Evolutionary conservation across 2,797 vertebrate species (phyloP).

Genomic region (Odontamblyopus rebecca): DNA sequence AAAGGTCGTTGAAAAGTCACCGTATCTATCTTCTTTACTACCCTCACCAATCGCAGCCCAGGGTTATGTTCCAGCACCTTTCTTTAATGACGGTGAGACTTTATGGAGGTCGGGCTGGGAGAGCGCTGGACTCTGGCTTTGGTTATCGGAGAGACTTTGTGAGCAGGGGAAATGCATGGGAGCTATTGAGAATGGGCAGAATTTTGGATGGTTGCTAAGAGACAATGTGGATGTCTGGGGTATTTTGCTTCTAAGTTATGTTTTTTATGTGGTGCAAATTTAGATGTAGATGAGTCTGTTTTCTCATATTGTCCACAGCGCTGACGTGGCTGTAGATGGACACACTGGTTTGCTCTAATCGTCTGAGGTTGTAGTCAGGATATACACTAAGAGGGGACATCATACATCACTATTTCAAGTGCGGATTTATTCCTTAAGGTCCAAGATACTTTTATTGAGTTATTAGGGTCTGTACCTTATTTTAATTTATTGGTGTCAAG

Average conservation of each 20-base stretch:
- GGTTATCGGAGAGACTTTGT: conserved; percentile 44
- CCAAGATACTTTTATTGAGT: neutral
- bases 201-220: conserved; percentile 7
- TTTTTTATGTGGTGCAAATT: conserved; percentile 59
- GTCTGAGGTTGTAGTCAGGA: conserved; percentile 15
- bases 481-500: too few species aligned
- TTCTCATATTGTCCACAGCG: conserved; percentile 57
- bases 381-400: neutral
- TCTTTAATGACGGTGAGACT: conserved; percentile 52
- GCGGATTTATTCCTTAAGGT: neutral
- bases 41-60: conserved; percentile 36
- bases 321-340: conserved; percentile 38
- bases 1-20: conserved; percentile 50
- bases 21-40: conserved; percentile 52
- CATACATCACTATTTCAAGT: neutral
- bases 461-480: too few species aligned
- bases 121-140: conserved; percentile 35
- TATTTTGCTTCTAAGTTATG: conserved; percentile 51
- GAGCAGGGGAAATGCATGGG: conserved; percentile 31
- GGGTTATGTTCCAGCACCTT: conserved; percentile 48
- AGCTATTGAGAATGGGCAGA: conserved; percentile 20
- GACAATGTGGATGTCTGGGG: conserved; percentile 50
- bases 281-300: conserved; percentile 61
- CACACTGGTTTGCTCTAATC: conserved; percentile 50
- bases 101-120: conserved; percentile 40